Percentiles rank a stretch among this genome's conserved stretches.
phyloP scores from a whole-genome alignment of 2,888 invertebrate species.

The Hirtodrosophila histrioides region DNA sequence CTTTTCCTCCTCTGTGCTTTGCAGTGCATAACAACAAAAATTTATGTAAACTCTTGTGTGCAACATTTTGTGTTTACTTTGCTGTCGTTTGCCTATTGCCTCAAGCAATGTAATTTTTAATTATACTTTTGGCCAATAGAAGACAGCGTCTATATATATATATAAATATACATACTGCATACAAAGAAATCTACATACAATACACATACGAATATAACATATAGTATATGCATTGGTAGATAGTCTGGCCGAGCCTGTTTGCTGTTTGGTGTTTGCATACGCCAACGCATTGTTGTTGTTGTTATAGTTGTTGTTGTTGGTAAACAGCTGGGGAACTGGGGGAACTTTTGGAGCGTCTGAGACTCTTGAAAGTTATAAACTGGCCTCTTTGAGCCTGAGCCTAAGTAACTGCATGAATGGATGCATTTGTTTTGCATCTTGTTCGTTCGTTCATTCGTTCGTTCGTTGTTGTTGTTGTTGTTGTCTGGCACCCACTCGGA shows the following conservation, averaged over 20 bases:
- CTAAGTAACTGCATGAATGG: conserved; percentile 56
- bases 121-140: conserved; percentile 54
- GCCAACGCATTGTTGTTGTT: conserved; percentile 48
- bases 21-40: conserved; percentile 9
- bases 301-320: conserved; percentile 26
- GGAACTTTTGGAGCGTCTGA: conserved; percentile 41
- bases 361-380: conserved; percentile 58
- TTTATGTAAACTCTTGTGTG: conserved; percentile 32
- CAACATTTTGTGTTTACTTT: conserved; percentile 36
- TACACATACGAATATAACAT: background rate
- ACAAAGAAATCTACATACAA: background rate
- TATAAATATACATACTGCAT: background rate
- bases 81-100: conserved; percentile 35
- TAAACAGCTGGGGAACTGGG: conserved; percentile 32
- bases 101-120: conserved; percentile 62
- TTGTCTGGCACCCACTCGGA: conserved; percentile 61
- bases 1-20: too few relatives aligned
- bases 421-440: conserved; percentile 63
- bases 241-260: conserved; percentile 56
- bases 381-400: conserved; percentile 45
- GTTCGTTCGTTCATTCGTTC: conserved; percentile 11
- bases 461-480: conserved; percentile 16
- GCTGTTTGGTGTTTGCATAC: conserved; percentile 49
- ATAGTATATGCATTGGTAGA: conserved; percentile 14
- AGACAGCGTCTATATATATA: conserved; percentile 26